These are phyloP conservation scores for Coracias cyanogaster DNA, from an alignment of 2,797 vertebrate genomes.

Conservation along the genomic window DNA sequence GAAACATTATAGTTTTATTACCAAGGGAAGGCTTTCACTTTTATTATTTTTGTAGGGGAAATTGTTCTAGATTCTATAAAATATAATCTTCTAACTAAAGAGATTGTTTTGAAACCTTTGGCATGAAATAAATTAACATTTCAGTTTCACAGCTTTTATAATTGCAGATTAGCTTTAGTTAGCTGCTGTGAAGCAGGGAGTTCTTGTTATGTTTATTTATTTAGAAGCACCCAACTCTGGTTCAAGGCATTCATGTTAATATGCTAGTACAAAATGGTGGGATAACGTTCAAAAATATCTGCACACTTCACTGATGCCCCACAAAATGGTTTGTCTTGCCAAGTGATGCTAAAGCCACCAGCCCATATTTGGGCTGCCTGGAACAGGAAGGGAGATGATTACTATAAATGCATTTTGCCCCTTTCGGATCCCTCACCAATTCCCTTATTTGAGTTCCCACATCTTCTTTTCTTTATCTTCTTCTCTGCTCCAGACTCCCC, in stretches of 20 bases:
- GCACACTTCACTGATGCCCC: not conserved
- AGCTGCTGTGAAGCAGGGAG: not conserved
- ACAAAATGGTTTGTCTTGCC: not conserved
- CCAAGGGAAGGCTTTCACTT: slow-evolving; percentile 23
- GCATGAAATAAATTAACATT: slow-evolving; percentile 30
- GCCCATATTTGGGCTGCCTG: not conserved
- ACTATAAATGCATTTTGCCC: not conserved
- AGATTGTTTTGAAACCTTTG: slow-evolving; percentile 12
- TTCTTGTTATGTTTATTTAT: not conserved
- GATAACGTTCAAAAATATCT: not conserved
- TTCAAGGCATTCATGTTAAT: not conserved
- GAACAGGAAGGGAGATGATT: not conserved
- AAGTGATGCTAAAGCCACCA: not conserved
- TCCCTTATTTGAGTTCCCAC: not conserved
- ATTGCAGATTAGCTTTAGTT: not conserved
- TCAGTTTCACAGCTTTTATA: not conserved
- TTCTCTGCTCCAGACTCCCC: not conserved
- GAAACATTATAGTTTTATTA: slow-evolving; percentile 29
- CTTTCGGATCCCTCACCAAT: not conserved
- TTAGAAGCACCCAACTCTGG: not conserved
- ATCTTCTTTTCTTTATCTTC: not conserved
- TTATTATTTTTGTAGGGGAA: slow-evolving; percentile 34
- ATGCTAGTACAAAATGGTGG: not conserved
- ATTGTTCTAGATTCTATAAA: slow-evolving; percentile 23
- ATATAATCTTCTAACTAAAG: not conserved